A percentile compares a stretch with the other conserved stretches of the same genome.
Conservation (phyloP, 2,888 invertebrate genomes). For the Pelosia muscerda region DNA sequence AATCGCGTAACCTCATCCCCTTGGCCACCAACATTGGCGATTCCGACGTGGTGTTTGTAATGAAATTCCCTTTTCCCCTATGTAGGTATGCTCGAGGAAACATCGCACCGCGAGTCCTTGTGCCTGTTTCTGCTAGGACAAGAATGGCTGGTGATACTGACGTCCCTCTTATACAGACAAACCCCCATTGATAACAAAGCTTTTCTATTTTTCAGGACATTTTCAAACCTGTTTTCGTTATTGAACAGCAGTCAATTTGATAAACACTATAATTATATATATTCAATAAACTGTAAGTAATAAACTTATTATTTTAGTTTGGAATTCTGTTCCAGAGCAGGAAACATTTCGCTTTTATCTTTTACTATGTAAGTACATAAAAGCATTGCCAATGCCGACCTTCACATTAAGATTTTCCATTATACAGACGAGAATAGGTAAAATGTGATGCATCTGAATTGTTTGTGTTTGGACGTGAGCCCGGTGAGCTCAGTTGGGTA, state of each 20-base stretch:
- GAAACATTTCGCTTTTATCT: not conserved
- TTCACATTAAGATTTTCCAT: conserved; percentile 42
- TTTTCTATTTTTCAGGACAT: not conserved
- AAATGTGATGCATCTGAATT: conserved; percentile 49
- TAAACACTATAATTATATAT: too few species aligned
- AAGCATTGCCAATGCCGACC: conserved; percentile 43
- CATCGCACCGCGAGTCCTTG: too few species aligned
- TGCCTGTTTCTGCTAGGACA: too few species aligned
- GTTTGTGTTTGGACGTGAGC: conserved; percentile 52
- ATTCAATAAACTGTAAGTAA: too few species aligned
- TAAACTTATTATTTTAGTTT: not conserved
- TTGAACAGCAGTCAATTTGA: too few species aligned
- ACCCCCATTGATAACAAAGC: not conserved
- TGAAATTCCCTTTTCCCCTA: too few species aligned
- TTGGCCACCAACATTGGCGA: too few species aligned
- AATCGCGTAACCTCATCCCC: too few species aligned
- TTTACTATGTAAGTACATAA: conserved; percentile 31
- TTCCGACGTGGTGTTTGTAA: too few species aligned
- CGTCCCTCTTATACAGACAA: not conserved
- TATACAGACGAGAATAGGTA: conserved; percentile 51
- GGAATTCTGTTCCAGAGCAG: not conserved
- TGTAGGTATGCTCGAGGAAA: too few species aligned
- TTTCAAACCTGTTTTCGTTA: not conserved
- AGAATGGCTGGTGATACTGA: too few species aligned
- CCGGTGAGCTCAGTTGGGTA: conserved; percentile 46